These are phyloP conservation scores for Cervus canadensis DNA, from an alignment of 2,113 vertebrate species.

Conservation along the genomic window DNA sequence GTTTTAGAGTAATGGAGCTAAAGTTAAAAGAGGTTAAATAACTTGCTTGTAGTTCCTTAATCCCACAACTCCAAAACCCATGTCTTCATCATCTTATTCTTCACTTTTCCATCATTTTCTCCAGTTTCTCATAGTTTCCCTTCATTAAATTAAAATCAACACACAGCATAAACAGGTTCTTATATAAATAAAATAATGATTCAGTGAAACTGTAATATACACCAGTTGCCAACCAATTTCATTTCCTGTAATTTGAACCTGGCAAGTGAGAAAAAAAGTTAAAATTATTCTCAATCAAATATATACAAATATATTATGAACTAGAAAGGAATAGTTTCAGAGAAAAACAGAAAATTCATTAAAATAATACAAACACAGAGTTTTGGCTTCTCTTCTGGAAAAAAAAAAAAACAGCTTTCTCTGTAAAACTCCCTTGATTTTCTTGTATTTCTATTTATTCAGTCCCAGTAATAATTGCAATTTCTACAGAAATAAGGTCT, in stretches of 20 bases:
- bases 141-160: background rate
- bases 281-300: background rate
- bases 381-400: background rate
- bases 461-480: background rate
- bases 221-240: background rate
- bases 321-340: background rate
- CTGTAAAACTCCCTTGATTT: background rate
- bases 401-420: background rate
- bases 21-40: background rate
- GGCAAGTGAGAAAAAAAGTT: background rate
- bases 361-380: background rate
- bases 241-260: background rate
- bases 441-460: background rate
- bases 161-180: background rate
- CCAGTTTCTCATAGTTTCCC: background rate
- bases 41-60: background rate
- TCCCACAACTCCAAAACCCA: background rate
- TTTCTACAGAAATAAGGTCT: background rate
- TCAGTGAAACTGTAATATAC: background rate
- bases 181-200: background rate
- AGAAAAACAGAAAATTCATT: background rate
- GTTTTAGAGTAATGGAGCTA: background rate
- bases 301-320: background rate
- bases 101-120: background rate
- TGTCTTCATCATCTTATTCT: background rate